These are phyloP conservation scores for Corydoras sp. DNA, from an alignment of 2,113 vertebrate genomes.

Conservation along the genomic window DNA sequence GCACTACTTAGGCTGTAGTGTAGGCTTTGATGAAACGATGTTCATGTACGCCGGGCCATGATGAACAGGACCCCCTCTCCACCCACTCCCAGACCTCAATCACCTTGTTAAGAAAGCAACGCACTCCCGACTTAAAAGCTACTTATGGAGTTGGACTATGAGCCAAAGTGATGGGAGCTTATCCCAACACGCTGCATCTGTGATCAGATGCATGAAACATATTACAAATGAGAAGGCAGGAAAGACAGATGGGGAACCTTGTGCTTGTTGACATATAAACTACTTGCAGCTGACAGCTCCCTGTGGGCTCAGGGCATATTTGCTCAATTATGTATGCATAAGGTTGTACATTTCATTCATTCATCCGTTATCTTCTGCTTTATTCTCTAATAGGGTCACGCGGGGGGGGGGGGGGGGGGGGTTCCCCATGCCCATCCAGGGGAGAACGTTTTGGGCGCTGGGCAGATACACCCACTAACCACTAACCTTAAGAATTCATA, in stretches of 20 bases:
- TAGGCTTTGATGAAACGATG: conserved; percentile 58
- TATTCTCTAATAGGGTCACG: too few species aligned
- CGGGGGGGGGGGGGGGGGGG: too few species aligned
- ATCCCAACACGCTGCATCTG: conserved; percentile 14
- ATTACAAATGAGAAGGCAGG: conserved; percentile 11
- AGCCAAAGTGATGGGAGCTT: neutral
- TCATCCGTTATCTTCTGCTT: too few species aligned
- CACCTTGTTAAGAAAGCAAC: conserved; percentile 31
- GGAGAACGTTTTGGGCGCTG: too few species aligned
- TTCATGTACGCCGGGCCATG: conserved; percentile 50
- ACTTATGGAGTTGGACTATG: conserved; percentile 68
- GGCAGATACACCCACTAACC: too few species aligned
- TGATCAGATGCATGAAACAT: conserved; percentile 20
- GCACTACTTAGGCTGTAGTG: conserved; percentile 11
- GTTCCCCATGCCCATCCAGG: too few species aligned
- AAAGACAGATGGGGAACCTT: neutral
- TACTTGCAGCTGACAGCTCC: neutral
- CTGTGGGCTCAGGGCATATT: neutral
- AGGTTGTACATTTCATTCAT: neutral
- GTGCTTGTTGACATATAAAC: conserved; percentile 4
- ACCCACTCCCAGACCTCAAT: neutral
- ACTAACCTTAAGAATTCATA: too few species aligned
- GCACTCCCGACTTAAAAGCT: conserved; percentile 69
- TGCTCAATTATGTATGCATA: neutral
- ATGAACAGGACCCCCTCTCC: conserved; percentile 7